phyloP scores from a whole-genome alignment of 2,888 invertebrate species.

The Synanthedon andrenaeformis region DNA sequence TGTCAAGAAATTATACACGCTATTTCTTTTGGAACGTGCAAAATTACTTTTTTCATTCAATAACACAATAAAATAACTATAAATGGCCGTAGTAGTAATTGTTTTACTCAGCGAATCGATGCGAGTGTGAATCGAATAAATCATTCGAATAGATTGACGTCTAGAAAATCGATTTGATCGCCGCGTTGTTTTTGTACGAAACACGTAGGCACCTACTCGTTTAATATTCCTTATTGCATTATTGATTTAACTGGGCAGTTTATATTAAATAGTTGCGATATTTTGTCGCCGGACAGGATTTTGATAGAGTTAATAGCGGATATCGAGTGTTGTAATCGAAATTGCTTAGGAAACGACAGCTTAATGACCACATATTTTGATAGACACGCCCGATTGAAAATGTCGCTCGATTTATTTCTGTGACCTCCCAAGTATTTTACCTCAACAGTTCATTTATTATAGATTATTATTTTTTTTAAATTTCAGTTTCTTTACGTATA shows the following conservation, averaged over 20 bases:
- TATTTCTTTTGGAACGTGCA: not conserved
- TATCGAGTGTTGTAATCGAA: not conserved
- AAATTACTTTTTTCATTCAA: not conserved
- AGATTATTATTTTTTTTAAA: no score
- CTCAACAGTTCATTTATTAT: no score
- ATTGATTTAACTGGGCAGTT: not conserved
- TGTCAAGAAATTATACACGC: not conserved
- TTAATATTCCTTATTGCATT: not conserved
- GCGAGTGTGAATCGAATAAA: conserved; percentile 49
- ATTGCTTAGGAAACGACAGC: not conserved
- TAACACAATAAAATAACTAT: not conserved
- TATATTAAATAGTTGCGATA: not conserved
- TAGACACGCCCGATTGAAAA: not conserved
- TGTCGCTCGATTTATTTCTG: no score
- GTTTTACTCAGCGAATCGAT: conserved; percentile 18
- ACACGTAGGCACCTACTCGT: not conserved
- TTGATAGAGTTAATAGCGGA: not conserved
- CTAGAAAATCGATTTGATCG: conserved; percentile 53
- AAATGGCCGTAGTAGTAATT: conserved; percentile 3
- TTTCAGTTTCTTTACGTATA: no score
- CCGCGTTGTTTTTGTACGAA: conserved; percentile 3
- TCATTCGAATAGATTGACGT: conserved; percentile 45
- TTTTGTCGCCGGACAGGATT: not conserved
- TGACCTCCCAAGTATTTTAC: no score
- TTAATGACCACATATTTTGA: not conserved